Evolutionary conservation across 2,888 invertebrate genomes (phyloP), one percentile per base, ranked within the genome.

Genomic region (Adelphocoris suturalis): DNA sequence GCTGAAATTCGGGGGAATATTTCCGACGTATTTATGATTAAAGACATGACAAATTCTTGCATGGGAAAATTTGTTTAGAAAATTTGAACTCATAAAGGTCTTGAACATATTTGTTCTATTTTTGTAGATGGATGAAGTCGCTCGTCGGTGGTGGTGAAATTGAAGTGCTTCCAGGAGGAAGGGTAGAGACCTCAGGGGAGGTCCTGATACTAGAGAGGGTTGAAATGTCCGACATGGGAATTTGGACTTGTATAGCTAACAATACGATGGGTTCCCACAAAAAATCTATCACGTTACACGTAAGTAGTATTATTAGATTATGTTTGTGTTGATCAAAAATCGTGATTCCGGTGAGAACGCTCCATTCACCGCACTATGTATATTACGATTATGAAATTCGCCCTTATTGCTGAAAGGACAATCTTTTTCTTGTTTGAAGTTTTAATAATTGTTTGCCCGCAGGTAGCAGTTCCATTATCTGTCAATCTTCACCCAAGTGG

Each of bases 151-250:
- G 84, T 68, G 52, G 89, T 11, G 89, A 89, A 89, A 78, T 81
- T 4, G 82, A 80, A 75, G 90, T 90, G 0, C 52, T 81, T 12
- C 55, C 57, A 46, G 91, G 90, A 47, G 91, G 90, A 84, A 85
- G 91, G 75, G 57, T 90, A 23, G 90, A 85, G n/a, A 86, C 86
- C 46, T 90, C 90, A 16, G 86, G 82, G n/a, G 94, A 94, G 81
- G 93, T 93, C 46, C 93, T 94, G 90, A 90, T 92, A 52, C 82
- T 92, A 27, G 91, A 91, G 23, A 90, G 92, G 82, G 91, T 91
- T 14, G 92, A 92, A 82, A 90, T 91, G n/a, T 89, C 90, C 85
- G 92, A 92, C 89, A 91, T 91, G 11, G 92, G 92, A 9, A 89
- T 88, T 9, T 92, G 92, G 91, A 90, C 91, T 23, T 92, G 92